These are phyloP conservation scores for Brenthis ino DNA, from an alignment of 2,888 invertebrate genomes.

Conservation along the genomic window DNA sequence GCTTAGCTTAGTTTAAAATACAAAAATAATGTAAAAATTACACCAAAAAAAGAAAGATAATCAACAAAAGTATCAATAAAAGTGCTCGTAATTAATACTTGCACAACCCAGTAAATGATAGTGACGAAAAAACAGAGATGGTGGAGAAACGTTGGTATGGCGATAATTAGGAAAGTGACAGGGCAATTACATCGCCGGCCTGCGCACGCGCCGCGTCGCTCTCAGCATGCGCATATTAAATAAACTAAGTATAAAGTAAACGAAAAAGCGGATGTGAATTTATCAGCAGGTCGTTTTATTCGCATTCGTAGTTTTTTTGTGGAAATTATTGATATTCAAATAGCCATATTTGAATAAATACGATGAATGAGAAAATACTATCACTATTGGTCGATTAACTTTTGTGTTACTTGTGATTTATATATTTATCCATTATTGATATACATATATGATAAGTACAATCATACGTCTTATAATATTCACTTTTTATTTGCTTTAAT, in stretches of 20 bases:
- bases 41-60: constrained; percentile 21
- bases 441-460: too few relatives aligned
- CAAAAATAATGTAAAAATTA: background rate
- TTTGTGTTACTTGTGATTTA: too few relatives aligned
- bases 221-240: constrained; percentile 23
- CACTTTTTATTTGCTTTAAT: too few relatives aligned
- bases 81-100: constrained; percentile 33
- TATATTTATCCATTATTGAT: too few relatives aligned
- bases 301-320: too few relatives aligned
- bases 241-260: constrained; percentile 2
- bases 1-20: too few relatives aligned
- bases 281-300: background rate
- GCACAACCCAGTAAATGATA: constrained; percentile 29
- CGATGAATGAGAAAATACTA: background rate
- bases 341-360: background rate
- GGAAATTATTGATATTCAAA: background rate
- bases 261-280: constrained; percentile 13
- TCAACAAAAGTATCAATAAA: constrained; percentile 25
- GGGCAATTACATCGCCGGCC: constrained; percentile 67
- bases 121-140: constrained; percentile 48
- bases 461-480: too few relatives aligned
- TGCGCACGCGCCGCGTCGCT: constrained; percentile 43
- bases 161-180: constrained; percentile 76
- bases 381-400: background rate
- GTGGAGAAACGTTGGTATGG: constrained; percentile 64